Evolutionary conservation across 2,797 vertebrate genomes (phyloP), one percentile per base, ranked within the genome.

Genomic region (Philypnodon macrostomus): DNA sequence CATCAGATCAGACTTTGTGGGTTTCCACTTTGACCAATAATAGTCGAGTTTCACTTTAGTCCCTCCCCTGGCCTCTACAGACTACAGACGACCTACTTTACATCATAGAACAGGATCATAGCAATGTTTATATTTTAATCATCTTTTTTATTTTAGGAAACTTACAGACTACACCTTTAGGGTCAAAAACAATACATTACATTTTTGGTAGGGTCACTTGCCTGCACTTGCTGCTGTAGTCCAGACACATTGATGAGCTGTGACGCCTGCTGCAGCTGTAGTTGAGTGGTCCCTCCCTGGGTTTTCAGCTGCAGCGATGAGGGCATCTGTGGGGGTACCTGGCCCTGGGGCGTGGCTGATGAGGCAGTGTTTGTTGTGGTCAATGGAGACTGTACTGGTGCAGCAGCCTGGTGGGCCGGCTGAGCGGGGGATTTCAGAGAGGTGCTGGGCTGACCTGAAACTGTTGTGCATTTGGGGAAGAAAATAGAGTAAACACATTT

Each of bases 221-320:
- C 76, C 67, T 78, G 73, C 47, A 93, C 92, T 87, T 90, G 93
- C 63, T 92, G 92, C 78, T 90, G 93, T 41, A 95, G 90, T 74
- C 90, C 92, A 58, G 94, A 91, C 77, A 94, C 75, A 55, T 90
- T 88, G 76, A 87, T 87, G 65, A 95, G 81, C 70, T 93, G 93
- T 1, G 90, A 88, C 11, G 90, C 85, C 68, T 91, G 92, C 33
- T 90, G 93, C 29, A 92, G 87, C 79, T 90, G 92, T 71, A 92
- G 79, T 68, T 88, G 75, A 59, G 89, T 31, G 0, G 76, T 50
- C 56, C 82, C 81, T 1, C 79, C 89, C 69, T 82, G 79, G 31
- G 90, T 74, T 78, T 91, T 93, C 31, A 87, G 86, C 81, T 87
- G 91, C 61, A 92, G 66, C 6, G 90, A 89, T 34, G 91, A 80